These are phyloP conservation scores for Apocheima hispidaria DNA, from an alignment of 2,888 invertebrate genomes.

Conservation along the genomic window DNA sequence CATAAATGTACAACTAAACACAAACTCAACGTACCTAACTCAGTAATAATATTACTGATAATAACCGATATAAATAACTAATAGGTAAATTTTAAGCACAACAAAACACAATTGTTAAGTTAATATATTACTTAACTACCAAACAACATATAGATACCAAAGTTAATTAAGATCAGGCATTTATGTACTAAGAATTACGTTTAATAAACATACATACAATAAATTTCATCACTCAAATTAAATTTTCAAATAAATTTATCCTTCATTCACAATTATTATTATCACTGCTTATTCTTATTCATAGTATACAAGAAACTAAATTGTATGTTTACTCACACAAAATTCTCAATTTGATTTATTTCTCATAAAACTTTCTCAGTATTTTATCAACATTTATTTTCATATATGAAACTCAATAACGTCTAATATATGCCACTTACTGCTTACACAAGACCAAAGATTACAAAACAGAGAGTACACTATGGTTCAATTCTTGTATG, in stretches of 20 bases:
- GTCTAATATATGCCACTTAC: neutral
- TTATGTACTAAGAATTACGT: no score
- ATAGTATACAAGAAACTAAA: slow-evolving; percentile 1
- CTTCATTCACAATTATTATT: neutral
- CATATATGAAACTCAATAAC: neutral
- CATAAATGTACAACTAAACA: neutral
- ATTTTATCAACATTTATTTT: neutral
- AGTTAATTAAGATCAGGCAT: no score
- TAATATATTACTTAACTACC: neutral
- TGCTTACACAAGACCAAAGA: slow-evolving; percentile 34
- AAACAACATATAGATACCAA: neutral
- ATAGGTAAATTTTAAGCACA: neutral
- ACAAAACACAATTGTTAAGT: neutral
- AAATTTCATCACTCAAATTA: neutral
- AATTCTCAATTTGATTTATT: neutral
- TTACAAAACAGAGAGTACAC: slow-evolving; percentile 22
- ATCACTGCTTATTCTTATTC: neutral
- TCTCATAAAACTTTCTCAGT: neutral
- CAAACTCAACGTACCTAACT: neutral
- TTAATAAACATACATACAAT: no score
- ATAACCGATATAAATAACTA: neutral
- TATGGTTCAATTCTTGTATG: slow-evolving; percentile 15
- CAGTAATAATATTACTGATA: neutral
- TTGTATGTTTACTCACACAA: neutral
- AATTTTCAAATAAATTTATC: no score